These are phyloP conservation scores for Pocota personata DNA, from an alignment of 2,888 invertebrate species.

Conservation along the genomic window DNA sequence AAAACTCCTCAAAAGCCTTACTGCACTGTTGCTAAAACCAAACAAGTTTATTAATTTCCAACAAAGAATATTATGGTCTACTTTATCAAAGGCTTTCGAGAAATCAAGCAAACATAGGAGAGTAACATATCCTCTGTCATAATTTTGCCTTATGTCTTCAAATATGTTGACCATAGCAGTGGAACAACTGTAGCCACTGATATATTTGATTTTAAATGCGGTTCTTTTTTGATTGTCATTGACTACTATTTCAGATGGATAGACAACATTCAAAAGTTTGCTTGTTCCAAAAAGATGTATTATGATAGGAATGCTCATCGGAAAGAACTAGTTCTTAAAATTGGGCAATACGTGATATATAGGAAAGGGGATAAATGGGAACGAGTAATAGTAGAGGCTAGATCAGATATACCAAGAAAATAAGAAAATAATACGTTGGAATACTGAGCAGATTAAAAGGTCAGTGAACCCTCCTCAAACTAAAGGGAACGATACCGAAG, in stretches of 20 bases:
- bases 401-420: not conserved
- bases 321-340: not conserved
- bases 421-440: not conserved
- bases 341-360: not conserved
- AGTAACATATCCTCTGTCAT: no score
- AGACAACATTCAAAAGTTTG: not conserved
- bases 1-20: no score
- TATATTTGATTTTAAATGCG: constrained; percentile 19
- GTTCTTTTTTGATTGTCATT: constrained; percentile 1
- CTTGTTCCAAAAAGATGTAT: not conserved
- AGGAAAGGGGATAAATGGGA: not conserved
- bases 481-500: not conserved
- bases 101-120: no score
- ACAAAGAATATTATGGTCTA: no score
- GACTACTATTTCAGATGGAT: constrained; percentile 26
- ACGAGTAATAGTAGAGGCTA: not conserved
- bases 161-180: no score
- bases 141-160: no score
- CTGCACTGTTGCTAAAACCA: no score
- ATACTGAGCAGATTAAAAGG: not conserved
- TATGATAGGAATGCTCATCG: not conserved
- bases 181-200: constrained; percentile 25
- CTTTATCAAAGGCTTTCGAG: no score
- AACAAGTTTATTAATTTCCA: no score
- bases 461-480: not conserved